Evolutionary conservation across 1,140 invertebrate species (phyloP).

Genomic region (Sitodiplosis mosellana): DNA sequence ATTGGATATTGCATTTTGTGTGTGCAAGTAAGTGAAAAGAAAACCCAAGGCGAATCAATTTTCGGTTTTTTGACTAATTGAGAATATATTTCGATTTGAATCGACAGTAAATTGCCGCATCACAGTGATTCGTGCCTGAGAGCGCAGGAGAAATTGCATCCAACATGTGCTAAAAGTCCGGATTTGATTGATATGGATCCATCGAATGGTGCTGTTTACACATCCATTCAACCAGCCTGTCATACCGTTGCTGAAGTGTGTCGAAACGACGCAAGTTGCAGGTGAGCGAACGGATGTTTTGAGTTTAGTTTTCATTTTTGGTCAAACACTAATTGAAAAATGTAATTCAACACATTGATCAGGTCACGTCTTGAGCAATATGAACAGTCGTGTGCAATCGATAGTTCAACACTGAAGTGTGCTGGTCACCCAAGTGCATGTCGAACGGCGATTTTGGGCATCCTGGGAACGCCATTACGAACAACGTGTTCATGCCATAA

Average conservation of each 20-base stretch:
- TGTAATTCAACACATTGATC: neutral
- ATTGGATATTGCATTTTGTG: conserved; percentile 75
- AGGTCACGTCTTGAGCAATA: conserved; percentile 46
- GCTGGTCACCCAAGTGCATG: conserved; percentile 66
- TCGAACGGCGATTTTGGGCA: conserved; percentile 61
- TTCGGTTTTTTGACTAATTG: conserved; percentile 5
- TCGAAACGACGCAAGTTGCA: conserved; percentile 52
- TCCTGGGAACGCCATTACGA: conserved; percentile 65
- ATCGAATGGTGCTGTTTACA: conserved; percentile 23
- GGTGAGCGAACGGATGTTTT: conserved; percentile 25
- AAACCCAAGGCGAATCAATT: neutral
- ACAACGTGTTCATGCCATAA: conserved; percentile 73
- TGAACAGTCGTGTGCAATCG: conserved; percentile 76
- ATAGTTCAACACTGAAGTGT: conserved; percentile 71
- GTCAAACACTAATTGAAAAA: neutral
- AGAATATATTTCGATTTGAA: neutral
- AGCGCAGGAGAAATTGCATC: conserved; percentile 73
- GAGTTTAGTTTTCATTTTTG: neutral
- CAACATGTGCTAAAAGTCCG: conserved; percentile 61
- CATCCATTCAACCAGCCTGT: conserved; percentile 50
- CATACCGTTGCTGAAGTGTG: conserved; percentile 60
- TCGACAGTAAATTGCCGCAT: conserved; percentile 53
- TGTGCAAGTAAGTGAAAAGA: conserved; percentile 62
- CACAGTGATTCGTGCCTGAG: conserved; percentile 67
- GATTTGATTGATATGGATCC: conserved; percentile 32